Evolutionary conservation across 2,797 vertebrate species (phyloP).

Genomic region (Phaenicophaeus curvirostris): DNA sequence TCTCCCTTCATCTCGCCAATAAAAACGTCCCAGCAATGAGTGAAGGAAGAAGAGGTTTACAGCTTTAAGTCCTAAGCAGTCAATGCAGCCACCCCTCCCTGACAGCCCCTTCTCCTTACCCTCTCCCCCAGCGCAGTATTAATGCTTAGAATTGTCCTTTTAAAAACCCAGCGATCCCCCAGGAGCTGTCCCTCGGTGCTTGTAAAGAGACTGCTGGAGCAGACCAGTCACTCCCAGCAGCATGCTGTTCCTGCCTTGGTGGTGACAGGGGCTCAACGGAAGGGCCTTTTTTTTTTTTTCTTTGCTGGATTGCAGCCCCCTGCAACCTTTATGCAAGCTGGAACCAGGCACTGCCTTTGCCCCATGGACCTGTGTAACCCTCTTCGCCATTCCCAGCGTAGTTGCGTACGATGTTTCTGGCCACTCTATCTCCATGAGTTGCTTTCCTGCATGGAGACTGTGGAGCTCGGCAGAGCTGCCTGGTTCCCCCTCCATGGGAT

Average conservation of each 20-base stretch:
- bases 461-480: neutral
- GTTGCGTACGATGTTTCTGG: accelerated
- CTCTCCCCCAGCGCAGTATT: constrained; percentile 15
- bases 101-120: constrained; percentile 42
- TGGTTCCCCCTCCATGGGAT: neutral
- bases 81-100: constrained; percentile 37
- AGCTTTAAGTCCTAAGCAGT: constrained; percentile 77
- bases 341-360: neutral
- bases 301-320: neutral
- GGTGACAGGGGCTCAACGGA: neutral
- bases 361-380: accelerated
- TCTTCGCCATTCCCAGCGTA: neutral
- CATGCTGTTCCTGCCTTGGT: neutral
- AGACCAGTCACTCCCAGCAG: constrained; percentile 23
- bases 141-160: constrained; percentile 67
- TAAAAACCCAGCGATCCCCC: constrained; percentile 53
- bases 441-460: neutral
- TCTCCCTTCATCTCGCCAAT: constrained; percentile 79
- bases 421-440: accelerated
- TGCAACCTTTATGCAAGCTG: neutral
- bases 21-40: constrained; percentile 74
- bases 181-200: constrained; percentile 52
- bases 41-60: constrained; percentile 66
- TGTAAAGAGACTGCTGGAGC: constrained; percentile 56
- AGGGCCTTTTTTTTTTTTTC: neutral